phyloP scores from a whole-genome alignment of 2,113 vertebrate species.

The Leptocoma aspasia region DNA sequence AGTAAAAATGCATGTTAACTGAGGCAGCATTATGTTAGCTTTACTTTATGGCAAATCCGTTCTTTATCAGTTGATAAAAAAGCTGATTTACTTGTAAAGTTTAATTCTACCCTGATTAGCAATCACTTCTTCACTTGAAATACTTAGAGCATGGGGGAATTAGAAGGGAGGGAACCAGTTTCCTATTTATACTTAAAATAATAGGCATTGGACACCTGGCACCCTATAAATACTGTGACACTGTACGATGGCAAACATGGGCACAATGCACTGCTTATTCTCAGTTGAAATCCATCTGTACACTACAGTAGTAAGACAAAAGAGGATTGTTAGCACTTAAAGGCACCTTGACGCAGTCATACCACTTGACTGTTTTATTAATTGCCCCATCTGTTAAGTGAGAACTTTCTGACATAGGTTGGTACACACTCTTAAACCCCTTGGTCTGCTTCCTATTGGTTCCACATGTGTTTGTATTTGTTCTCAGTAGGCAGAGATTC shows the following conservation, averaged over 20 bases:
- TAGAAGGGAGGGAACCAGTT: conserved; percentile 39
- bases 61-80: conserved; percentile 45
- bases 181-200: conserved; percentile 67
- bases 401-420: conserved; percentile 76
- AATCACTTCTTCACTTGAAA: conserved; percentile 56
- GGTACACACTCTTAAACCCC: conserved; percentile 71
- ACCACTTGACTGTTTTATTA: conserved; percentile 76
- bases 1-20: background rate
- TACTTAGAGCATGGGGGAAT: background rate
- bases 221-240: conserved; percentile 65
- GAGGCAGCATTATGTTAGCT: background rate
- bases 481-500: conserved; percentile 81
- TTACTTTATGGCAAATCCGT: conserved; percentile 14
- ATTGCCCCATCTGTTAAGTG: conserved; percentile 80
- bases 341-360: conserved; percentile 74
- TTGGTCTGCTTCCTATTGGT: conserved; percentile 83
- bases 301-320: conserved; percentile 73
- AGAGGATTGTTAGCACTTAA: conserved; percentile 77
- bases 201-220: conserved; percentile 72
- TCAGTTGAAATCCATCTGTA: conserved; percentile 69
- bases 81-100: conserved; percentile 28
- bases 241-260: conserved; percentile 20
- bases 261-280: conserved; percentile 73
- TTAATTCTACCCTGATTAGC: conserved; percentile 45
- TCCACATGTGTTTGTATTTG: conserved; percentile 85